Conservation (phyloP, 2,888 invertebrate species). For the Pherbina coryleti region DNA sequence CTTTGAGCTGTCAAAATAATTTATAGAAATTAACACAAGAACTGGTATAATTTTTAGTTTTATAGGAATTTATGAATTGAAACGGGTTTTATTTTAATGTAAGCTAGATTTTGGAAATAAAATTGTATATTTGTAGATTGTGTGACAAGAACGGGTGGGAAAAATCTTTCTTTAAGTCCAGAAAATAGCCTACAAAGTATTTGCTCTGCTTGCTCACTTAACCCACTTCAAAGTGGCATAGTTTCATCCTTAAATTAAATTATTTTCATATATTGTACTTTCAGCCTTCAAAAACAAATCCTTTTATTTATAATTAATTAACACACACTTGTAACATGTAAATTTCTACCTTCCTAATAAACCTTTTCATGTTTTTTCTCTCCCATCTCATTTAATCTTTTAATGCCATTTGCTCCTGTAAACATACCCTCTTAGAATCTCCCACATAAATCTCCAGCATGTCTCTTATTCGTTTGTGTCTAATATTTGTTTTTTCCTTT, state of each 20-base stretch:
- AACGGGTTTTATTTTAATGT: too few relatives aligned
- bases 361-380: not conserved
- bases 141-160: too few relatives aligned
- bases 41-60: too few relatives aligned
- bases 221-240: not conserved
- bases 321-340: not conserved
- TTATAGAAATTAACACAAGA: too few relatives aligned
- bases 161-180: too few relatives aligned
- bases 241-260: too few relatives aligned
- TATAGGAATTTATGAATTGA: too few relatives aligned
- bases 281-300: slow-evolving; percentile 28
- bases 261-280: not conserved
- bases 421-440: not conserved
- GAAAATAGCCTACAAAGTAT: not conserved
- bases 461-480: not conserved
- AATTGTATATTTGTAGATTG: too few relatives aligned
- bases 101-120: too few relatives aligned
- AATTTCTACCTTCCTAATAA: not conserved
- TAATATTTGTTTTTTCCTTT: slow-evolving; percentile 23
- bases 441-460: too few relatives aligned
- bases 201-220: not conserved
- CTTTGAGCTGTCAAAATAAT: too few relatives aligned
- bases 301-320: slow-evolving; percentile 26
- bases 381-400: not conserved
- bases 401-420: too few relatives aligned